Evolutionary conservation across 2,888 invertebrate species (phyloP).

Genomic region (Lepidocyrtoides sp.): DNA sequence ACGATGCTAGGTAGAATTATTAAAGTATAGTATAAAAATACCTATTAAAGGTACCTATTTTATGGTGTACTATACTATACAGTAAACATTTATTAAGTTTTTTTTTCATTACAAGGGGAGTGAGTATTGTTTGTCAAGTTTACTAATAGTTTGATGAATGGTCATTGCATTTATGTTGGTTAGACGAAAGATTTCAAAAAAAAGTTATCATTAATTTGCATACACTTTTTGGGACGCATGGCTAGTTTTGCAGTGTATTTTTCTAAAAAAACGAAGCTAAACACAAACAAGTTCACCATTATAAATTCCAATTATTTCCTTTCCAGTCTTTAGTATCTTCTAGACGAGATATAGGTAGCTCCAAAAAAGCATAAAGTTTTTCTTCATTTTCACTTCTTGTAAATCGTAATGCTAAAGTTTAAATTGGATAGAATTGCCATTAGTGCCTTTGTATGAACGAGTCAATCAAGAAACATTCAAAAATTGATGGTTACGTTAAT

Average conservation of each 20-base stretch:
- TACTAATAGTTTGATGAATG: not conserved
- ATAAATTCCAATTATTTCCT: conserved; percentile 9
- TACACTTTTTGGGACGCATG: conserved; percentile 68
- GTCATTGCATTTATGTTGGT: conserved; percentile 26
- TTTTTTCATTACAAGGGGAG: not conserved
- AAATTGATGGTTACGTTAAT: no score
- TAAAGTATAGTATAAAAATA: no score
- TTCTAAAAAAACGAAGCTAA: not conserved
- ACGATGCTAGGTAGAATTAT: no score
- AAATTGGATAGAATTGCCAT: not conserved
- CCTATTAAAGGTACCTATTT: not conserved
- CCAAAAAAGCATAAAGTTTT: not conserved
- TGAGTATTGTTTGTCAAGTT: not conserved
- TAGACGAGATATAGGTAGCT: not conserved
- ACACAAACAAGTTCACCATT: not conserved
- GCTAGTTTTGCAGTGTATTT: conserved; percentile 68
- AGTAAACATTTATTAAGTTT: not conserved
- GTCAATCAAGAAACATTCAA: conserved; percentile 47
- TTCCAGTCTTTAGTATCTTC: no score
- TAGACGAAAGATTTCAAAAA: not conserved
- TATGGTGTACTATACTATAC: not conserved
- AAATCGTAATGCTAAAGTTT: not conserved
- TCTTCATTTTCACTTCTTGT: not conserved
- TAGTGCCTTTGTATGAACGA: conserved; percentile 60
- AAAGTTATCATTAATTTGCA: conserved; percentile 14